Base-by-base conservation (phyloP, 2,888 invertebrate genomes). In the Julus scandinavius region DNA sequence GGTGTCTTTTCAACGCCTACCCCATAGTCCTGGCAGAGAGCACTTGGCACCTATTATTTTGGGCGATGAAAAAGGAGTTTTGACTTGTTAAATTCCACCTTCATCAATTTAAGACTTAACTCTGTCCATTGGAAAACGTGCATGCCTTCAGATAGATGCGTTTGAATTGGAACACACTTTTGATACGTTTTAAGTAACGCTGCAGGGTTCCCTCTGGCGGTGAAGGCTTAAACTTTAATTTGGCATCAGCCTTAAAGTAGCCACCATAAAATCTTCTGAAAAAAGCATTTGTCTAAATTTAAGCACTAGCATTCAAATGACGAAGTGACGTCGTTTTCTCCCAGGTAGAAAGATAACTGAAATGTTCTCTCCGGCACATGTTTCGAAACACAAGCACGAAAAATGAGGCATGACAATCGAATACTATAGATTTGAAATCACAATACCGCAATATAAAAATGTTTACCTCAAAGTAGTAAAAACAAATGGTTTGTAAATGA, bases 21-120 rank as follows among this genome's bases (percentile, higher is more conserved):
- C 63, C 63, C 20, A 63, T 63, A 63, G 63, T 63, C 63, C 63
- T 63, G 63, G 63, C 63, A 63, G 63, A 63, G 63, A 63, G 63
- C 63, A 63, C 63, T 63, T 63, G 63, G 63, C 63, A 63, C 63
- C 63, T 63, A 63, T 63, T 63, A 63, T 63, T 63, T 63, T 63
- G 63, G 63, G 63, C 63, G 63, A 63, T 63, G 63, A 63, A 63
- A 63, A 63, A 63, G 63, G 63, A 63, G 63, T 63, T 63, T 63
- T 63, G 63, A 63, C 63, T 63, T 20, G 63, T 63, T 63, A n/a
- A 63, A 63, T 63, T 63, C 63, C 20, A n/a, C 63, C 63, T 63
- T 63, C 63, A 63, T 63, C 63, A 63, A 63, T 63, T 63, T 63
- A n/a, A 63, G n/a, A 63, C 20, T 5, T 20, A 20, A 45, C 6